These are phyloP conservation scores for Cotesia chilonis DNA, from an alignment of 1,140 invertebrate genomes.

Conservation along the genomic window DNA sequence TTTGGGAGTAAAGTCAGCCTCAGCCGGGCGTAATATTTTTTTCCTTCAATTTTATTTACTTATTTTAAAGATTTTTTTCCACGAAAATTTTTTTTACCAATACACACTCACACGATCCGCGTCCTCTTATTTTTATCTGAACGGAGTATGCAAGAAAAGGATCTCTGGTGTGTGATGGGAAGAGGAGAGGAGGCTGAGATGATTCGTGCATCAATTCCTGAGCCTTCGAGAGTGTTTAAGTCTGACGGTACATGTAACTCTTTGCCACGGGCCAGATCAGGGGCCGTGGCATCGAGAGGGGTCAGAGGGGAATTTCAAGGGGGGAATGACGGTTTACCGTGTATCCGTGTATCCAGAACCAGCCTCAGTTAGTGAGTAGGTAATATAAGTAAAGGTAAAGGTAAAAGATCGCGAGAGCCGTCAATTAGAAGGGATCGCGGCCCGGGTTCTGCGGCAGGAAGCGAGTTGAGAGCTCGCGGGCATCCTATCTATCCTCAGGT, in stretches of 20 bases:
- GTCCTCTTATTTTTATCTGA: too few relatives aligned
- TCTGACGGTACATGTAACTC: too few relatives aligned
- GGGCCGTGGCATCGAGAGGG: background rate
- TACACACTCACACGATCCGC: background rate
- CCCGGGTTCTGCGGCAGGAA: constrained; percentile 23
- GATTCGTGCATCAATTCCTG: constrained; percentile 1
- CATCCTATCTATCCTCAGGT: constrained; percentile 15
- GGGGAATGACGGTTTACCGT: too few relatives aligned
- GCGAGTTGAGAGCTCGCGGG: constrained; percentile 18
- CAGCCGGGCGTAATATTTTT: constrained; percentile 9
- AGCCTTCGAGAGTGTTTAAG: constrained; percentile 14
- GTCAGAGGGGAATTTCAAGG: too few relatives aligned
- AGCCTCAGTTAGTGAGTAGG: background rate
- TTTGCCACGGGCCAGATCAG: too few relatives aligned
- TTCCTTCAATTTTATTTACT: background rate
- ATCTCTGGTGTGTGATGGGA: background rate
- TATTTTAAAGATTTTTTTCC: background rate
- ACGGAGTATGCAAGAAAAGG: background rate
- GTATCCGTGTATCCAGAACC: background rate
- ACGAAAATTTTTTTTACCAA: background rate
- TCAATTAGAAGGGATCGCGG: constrained; percentile 30
- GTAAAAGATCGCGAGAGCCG: constrained; percentile 37
- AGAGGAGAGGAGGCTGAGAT: background rate
- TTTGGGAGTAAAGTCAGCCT: background rate
- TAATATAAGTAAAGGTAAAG: background rate